Percentiles rank a stretch among this genome's conserved stretches.
phyloP scores from a whole-genome alignment of 2,113 vertebrate species.

The Epinephelus fuscoguttatus region DNA sequence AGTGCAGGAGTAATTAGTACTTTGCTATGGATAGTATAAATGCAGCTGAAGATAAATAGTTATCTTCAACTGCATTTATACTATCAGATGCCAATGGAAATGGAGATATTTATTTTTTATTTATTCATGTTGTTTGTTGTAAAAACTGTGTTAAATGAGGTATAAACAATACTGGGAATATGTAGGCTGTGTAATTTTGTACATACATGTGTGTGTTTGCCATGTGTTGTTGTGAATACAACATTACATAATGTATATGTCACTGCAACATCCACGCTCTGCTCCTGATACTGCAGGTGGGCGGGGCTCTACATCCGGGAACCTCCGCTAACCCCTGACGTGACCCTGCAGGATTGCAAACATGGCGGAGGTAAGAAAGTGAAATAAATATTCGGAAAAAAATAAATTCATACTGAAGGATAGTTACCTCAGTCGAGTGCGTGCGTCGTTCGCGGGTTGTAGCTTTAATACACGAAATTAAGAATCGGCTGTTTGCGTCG shows the following conservation, averaged over 20 bases:
- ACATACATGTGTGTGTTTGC: too few species aligned
- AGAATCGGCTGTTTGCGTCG: background rate
- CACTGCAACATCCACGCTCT: background rate
- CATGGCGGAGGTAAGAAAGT: constrained; percentile 88
- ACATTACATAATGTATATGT: background rate
- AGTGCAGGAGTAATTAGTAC: too few species aligned
- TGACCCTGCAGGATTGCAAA: constrained; percentile 83
- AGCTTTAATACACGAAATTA: background rate
- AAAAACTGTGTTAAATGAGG: too few species aligned
- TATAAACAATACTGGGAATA: too few species aligned
- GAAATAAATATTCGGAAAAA: constrained; percentile 78
- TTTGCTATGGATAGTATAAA: too few species aligned
- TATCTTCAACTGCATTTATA: too few species aligned
- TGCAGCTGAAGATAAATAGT: too few species aligned
- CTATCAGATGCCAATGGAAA: too few species aligned
- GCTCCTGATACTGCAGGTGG: constrained; percentile 54
- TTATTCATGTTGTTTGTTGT: too few species aligned
- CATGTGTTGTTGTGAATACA: background rate
- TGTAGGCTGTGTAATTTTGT: too few species aligned
- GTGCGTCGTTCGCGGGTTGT: background rate
- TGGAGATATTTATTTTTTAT: too few species aligned
- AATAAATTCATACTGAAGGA: constrained; percentile 9
- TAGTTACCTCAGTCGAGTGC: background rate
- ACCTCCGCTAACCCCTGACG: constrained; percentile 76
- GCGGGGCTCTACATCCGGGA: constrained; percentile 82